Evolutionary conservation across 2,888 invertebrate species (phyloP).

Genomic region (Cantharis nigra): DNA sequence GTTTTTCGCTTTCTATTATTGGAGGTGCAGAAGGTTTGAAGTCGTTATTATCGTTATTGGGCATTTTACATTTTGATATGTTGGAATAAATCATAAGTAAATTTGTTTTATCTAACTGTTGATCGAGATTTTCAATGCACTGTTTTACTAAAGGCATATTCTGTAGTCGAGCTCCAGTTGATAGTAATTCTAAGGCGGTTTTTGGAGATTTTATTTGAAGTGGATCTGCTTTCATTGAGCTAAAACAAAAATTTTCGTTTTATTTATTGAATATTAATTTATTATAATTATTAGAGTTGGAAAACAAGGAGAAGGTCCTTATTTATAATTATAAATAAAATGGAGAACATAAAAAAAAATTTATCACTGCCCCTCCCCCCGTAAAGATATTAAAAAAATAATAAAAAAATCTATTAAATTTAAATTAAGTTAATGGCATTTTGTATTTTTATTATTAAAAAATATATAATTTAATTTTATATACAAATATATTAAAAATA

Average conservation of each 20-base stretch:
- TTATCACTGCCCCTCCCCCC: too few species aligned
- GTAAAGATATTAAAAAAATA: too few species aligned
- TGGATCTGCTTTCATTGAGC: constrained; percentile 50
- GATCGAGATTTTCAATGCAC: constrained; percentile 69
- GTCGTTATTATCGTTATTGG: constrained; percentile 42
- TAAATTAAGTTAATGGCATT: too few species aligned
- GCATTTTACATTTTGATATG: constrained; percentile 51
- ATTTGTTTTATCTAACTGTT: constrained; percentile 65
- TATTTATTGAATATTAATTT: background rate
- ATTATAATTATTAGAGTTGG: too few species aligned
- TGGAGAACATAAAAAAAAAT: too few species aligned
- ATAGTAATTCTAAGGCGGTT: constrained; percentile 71
- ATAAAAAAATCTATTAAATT: too few species aligned
- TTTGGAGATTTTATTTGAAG: constrained; percentile 47
- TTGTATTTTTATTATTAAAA: too few species aligned
- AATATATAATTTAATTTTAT: too few species aligned
- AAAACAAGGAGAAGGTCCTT: too few species aligned
- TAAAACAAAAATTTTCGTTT: constrained; percentile 35
- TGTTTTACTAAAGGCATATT: constrained; percentile 70
- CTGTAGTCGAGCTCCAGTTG: constrained; percentile 75
- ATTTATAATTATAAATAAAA: too few species aligned
- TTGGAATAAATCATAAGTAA: constrained; percentile 69
- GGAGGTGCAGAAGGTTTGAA: constrained; percentile 53
- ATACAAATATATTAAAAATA: too few species aligned
- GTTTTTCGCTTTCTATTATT: constrained; percentile 46